phyloP scores from a whole-genome alignment of 2,888 invertebrate species.

The Cheilosia impressa region DNA sequence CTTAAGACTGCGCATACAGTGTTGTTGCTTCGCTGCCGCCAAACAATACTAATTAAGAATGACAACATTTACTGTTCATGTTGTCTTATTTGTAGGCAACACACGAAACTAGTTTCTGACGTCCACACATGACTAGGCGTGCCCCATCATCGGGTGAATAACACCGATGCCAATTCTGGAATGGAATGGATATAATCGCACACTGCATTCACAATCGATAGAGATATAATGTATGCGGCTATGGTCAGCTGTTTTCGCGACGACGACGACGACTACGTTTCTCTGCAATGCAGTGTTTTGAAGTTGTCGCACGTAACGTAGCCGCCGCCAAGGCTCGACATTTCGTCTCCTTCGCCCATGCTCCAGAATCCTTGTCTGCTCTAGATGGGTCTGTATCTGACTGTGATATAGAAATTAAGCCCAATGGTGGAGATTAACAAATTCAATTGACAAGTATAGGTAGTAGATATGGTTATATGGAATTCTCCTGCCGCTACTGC shows the following conservation, averaged over 20 bases:
- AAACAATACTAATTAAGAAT: conserved; percentile 59
- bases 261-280: conserved; percentile 10
- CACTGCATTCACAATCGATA: neutral
- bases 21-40: conserved; percentile 25
- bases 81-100: conserved; percentile 35
- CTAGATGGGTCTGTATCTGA: conserved; percentile 3
- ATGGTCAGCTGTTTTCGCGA: conserved; percentile 64
- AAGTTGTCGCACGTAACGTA: neutral
- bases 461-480: neutral
- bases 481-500: neutral
- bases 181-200: conserved; percentile 33
- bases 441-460: conserved; percentile 5
- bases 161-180: conserved; percentile 49
- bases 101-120: conserved; percentile 53
- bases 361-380: conserved; percentile 34
- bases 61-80: conserved; percentile 48
- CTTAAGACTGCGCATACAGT: neutral
- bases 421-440: neutral
- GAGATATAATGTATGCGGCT: neutral
- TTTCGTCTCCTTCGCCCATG: conserved; percentile 10
- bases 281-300: conserved; percentile 61
- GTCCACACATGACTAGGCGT: conserved; percentile 47
- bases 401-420: conserved; percentile 1
- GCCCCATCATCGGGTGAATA: conserved; percentile 55
- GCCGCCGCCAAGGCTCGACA: conserved; percentile 24